Evolutionary conservation across 2,113 vertebrate genomes (phyloP).

Genomic region (Crotalus tigris): DNA sequence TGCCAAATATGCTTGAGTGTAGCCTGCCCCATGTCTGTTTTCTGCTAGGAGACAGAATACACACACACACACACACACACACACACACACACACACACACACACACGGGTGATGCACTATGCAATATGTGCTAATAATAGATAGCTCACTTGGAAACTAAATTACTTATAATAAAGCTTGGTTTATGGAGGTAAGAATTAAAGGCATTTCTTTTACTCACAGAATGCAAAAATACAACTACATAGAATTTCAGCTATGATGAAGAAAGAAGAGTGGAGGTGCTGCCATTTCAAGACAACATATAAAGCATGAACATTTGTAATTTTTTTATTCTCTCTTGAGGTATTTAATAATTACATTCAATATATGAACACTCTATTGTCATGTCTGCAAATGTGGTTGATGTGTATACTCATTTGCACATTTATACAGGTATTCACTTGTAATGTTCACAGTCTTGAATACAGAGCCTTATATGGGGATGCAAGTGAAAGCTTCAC

Average conservation of each 20-base stretch:
- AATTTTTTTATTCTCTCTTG: constrained; percentile 13
- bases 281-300: constrained; percentile 27
- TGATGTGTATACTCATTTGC: neutral
- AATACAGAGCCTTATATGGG: neutral
- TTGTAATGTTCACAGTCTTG: neutral
- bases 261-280: constrained; percentile 69
- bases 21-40: constrained; percentile 76
- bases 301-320: constrained; percentile 49
- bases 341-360: neutral
- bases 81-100: neutral
- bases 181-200: constrained; percentile 75
- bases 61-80: constrained; percentile 28
- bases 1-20: constrained; percentile 81
- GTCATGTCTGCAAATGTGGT: neutral
- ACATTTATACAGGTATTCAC: neutral
- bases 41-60: constrained; percentile 71
- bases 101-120: constrained; percentile 56
- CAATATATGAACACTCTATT: neutral
- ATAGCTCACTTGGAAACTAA: constrained; percentile 71
- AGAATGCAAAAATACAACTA: constrained; percentile 70
- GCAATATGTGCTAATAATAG: constrained; percentile 78
- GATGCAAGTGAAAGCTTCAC: neutral
- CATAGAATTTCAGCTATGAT: constrained; percentile 78
- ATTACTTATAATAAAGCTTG: constrained; percentile 78
- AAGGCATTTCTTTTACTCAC: constrained; percentile 70